Conservation (phyloP, 2,113 vertebrate genomes). For the Oriolus oriolus region DNA sequence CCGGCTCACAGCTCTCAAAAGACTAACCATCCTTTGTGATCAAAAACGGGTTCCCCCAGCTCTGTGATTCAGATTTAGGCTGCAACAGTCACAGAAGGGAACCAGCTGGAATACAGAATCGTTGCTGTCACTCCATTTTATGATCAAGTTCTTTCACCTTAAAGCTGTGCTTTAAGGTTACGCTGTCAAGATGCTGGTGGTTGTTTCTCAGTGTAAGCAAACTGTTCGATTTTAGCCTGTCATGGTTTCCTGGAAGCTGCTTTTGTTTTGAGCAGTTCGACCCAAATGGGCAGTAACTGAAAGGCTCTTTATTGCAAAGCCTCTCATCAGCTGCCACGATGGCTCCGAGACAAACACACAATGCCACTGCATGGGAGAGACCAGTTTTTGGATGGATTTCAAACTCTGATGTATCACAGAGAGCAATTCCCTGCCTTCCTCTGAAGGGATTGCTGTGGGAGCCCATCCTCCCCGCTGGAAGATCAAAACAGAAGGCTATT, state of each 20-base stretch:
- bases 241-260: slow-evolving; percentile 42
- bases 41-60: slow-evolving; percentile 36
- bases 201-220: background rate
- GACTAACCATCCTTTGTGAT: slow-evolving; percentile 28
- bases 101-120: background rate
- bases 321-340: slow-evolving; percentile 58
- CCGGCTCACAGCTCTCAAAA: slow-evolving; percentile 32
- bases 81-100: slow-evolving; percentile 23
- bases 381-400: slow-evolving; percentile 43
- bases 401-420: background rate
- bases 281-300: slow-evolving; percentile 49
- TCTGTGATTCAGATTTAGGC: slow-evolving; percentile 51
- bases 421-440: slow-evolving; percentile 23
- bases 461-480: background rate
- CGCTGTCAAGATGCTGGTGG: background rate
- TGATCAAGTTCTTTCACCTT: slow-evolving; percentile 46
- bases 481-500: slow-evolving; percentile 28
- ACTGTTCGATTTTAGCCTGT: background rate
- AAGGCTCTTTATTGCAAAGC: slow-evolving; percentile 49
- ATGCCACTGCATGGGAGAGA: slow-evolving; percentile 17
- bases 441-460: background rate
- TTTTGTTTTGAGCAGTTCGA: slow-evolving; percentile 40
- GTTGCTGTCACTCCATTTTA: background rate
- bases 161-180: slow-evolving; percentile 38
- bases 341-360: slow-evolving; percentile 48